Evolutionary conservation across 2,888 invertebrate genomes (phyloP).

Genomic region (Gasteruption jaculator): DNA sequence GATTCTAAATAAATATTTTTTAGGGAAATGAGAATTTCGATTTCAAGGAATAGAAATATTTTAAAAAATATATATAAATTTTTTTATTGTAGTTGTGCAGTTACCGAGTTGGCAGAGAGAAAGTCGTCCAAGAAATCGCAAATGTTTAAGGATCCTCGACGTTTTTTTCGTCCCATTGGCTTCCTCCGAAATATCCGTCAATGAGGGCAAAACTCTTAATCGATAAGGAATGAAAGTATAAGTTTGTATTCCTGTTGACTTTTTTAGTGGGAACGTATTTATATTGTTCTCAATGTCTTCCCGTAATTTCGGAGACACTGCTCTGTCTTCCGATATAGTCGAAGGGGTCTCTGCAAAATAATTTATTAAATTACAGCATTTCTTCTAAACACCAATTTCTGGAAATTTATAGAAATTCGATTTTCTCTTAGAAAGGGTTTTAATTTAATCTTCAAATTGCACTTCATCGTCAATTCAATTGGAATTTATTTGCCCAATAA

Average conservation of each 20-base stretch:
- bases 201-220: constrained; percentile 58
- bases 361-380: not conserved
- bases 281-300: constrained; percentile 20
- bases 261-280: constrained; percentile 21
- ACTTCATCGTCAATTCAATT: too few relatives aligned
- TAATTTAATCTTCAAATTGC: too few relatives aligned
- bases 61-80: too few relatives aligned
- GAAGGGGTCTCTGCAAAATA: constrained; percentile 23
- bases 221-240: constrained; percentile 54
- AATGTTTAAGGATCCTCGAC: constrained; percentile 33
- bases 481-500: too few relatives aligned
- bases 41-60: too few relatives aligned
- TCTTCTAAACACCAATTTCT: too few relatives aligned
- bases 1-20: too few relatives aligned
- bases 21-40: too few relatives aligned
- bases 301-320: constrained; percentile 25
- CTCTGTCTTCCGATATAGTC: constrained; percentile 32
- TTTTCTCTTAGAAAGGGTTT: too few relatives aligned
- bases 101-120: constrained; percentile 45
- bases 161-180: constrained; percentile 29
- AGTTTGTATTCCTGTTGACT: constrained; percentile 50
- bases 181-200: constrained; percentile 39
- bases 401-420: too few relatives aligned
- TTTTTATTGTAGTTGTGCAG: too few relatives aligned
- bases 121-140: constrained; percentile 42